A percentile compares a stretch with the other conserved stretches of the same genome.
Evolutionary conservation across 92 coral and sea anemone species (phyloP).

Genomic region (Muricea muricata): DNA sequence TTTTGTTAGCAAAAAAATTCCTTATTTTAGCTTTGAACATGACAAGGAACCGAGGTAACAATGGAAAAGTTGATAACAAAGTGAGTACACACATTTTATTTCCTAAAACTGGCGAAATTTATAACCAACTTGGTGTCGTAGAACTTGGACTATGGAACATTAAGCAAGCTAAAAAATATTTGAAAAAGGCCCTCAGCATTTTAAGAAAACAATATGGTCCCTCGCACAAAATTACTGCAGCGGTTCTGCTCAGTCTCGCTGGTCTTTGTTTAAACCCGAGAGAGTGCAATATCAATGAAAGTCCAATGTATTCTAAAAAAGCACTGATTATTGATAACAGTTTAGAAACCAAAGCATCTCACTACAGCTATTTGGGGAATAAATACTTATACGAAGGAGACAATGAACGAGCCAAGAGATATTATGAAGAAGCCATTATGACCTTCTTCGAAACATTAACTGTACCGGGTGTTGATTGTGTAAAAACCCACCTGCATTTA

Average conservation of each 20-base stretch:
- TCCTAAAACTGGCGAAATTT: too few relatives aligned
- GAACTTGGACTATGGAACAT: neutral
- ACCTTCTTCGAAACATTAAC: too few relatives aligned
- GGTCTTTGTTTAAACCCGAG: neutral
- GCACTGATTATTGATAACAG: neutral
- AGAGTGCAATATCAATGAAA: neutral
- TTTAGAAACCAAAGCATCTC: neutral
- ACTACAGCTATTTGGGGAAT: slow-evolving; percentile 7
- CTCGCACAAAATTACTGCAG: neutral
- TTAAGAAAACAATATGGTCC: neutral
- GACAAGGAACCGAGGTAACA: neutral
- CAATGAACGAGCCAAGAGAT: too few relatives aligned
- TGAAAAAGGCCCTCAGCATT: slow-evolving; percentile 7
- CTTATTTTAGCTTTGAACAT: slow-evolving; percentile 3
- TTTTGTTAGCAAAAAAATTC: neutral
- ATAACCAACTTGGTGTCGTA: neutral
- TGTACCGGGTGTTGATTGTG: too few relatives aligned
- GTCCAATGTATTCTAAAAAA: neutral
- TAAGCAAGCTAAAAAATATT: slow-evolving; percentile 22
- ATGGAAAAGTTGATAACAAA: neutral
- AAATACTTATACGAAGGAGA: neutral
- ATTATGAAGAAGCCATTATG: too few relatives aligned
- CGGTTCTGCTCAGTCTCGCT: neutral
- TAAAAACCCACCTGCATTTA: neutral
- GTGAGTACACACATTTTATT: neutral